Evolutionary conservation across 2,113 vertebrate species (phyloP), one percentile per base, ranked within the genome.

Genomic region (Leptodactylus fuscus): DNA sequence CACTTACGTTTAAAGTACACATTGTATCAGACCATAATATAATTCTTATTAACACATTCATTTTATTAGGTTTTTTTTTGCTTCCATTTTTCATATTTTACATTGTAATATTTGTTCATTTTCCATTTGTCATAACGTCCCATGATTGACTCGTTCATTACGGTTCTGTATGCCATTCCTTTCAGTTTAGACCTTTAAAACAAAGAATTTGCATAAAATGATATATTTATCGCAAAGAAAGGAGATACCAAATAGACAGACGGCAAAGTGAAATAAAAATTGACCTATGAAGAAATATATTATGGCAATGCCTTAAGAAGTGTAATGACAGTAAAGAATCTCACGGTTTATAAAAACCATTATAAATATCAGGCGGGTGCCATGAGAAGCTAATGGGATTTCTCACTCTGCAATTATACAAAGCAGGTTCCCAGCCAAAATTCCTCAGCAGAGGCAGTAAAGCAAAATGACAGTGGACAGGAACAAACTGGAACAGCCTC

Each of bases 391-490:
- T 86, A 86, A 86, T 86, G 67, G 84, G 84, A 86, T 86, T 86
- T 81, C 67, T 86, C 76, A 53, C 67, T 60, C 13, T 60, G 84
- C 84, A 86, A 80, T 86, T 86, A 81, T 81, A 86, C 65, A 73
- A 73, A 79, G 77, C 76, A 71, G 58, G 49, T 46, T 65, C 41
- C 24, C 49, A 69, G 76, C 67, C 82, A 83, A 81, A 80, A 86
- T 86, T 60, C 77, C 62, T 81, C 84, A 48, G 76, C 49, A 60
- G 48, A 71, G 76, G 36, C 76, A 81, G 84, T 85, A 85, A 85
- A 85, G 84, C 65, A 86, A 86, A 86, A 86, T 86, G 84, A 86
- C 84, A 86, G 36, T 60, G 77, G 84, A 79, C 84, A 81, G 76
- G 49, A 78, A 55, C 53, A 86, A 73, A 86, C 69, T 73, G 83